Evolutionary conservation across 2,888 invertebrate species (phyloP).

Genomic region (Ormyrus nitidulus): DNA sequence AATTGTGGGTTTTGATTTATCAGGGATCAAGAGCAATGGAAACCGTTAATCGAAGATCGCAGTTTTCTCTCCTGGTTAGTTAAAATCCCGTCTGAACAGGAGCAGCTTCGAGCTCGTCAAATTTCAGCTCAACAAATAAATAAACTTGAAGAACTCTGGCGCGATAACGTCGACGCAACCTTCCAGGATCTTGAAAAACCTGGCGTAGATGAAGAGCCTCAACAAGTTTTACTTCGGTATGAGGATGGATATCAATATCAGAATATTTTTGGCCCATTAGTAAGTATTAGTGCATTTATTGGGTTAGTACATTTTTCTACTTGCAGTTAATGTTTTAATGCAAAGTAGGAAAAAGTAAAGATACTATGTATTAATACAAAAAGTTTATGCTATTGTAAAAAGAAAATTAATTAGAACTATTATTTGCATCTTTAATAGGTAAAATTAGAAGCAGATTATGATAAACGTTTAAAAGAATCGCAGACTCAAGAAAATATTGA

Average conservation of each 20-base stretch:
- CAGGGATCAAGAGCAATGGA: conserved; percentile 98
- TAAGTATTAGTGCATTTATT: conserved; percentile 70
- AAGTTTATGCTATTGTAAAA: conserved; percentile 1
- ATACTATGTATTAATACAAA: not conserved
- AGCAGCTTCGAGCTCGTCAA: conserved; percentile 96
- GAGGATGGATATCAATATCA: conserved; percentile 99
- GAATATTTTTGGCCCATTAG: conserved; percentile 97
- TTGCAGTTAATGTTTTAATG: not conserved
- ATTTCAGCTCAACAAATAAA: conserved; percentile 98
- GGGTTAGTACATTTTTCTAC: not conserved
- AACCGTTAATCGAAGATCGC: conserved; percentile 96
- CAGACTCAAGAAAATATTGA: conserved; percentile 99
- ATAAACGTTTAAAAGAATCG: conserved; percentile 97
- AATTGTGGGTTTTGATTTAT: not conserved
- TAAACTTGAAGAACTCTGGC: conserved; percentile 98
- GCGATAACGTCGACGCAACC: conserved; percentile 97
- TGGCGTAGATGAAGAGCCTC: conserved; percentile 98
- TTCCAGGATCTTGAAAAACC: conserved; percentile 99
- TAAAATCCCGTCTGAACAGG: conserved; percentile 97
- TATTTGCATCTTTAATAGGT: conserved; percentile 42
- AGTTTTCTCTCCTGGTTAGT: conserved; percentile 98
- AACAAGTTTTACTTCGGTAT: conserved; percentile 87
- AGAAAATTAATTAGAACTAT: not conserved
- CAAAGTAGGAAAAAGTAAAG: too few relatives aligned
- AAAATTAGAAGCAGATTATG: conserved; percentile 98